Evolutionary conservation across 2,888 invertebrate species (phyloP), one percentile per base, ranked within the genome.

Genomic region (Synergus gifuensis): DNA sequence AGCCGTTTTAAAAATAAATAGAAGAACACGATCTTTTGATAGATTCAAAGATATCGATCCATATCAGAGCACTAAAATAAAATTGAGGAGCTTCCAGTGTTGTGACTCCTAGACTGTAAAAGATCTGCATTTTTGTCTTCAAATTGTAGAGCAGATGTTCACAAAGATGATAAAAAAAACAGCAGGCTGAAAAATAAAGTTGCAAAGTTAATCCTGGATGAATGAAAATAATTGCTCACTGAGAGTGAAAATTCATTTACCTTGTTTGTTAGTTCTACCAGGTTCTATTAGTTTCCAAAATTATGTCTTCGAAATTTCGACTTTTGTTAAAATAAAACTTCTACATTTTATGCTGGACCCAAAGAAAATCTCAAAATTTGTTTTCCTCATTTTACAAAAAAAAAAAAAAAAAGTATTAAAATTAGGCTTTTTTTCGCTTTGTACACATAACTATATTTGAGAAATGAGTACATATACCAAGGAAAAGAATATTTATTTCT

Each of bases 31-130:
- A 73, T 49, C 36, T 54, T 73, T 58, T 73, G 54, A 73, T 73
- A 73, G 73, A 54, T 73, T 73, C 73, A 73, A 58, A 73, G 36
- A 73, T 54, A 54, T 54, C 49, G 54, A 54, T 73, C 36, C 73
- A 73, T 73, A 73, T 73, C 73, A 73, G 73, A 54, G 67, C 67
- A 67, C 46, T 67, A 54, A 58, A 49, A 73, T 73, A 73, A 73
- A 73, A 58, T 58, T 36, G 49, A 54, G 73, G 73, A 73, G 73
- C 73, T 73, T 73, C 54, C 73, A 73, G 54, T 73, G 54, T 73
- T 54, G 40, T 73, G 73, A 73, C 49, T 73, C 54, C 49, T 58
- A 73, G 54, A 73, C 73, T 73, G 54, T 73, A 73, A 67, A 18
- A 67, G 67, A 67, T 67, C 46, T 67, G 46, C 67, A 73, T 73